Base-by-base conservation (phyloP, 2,113 vertebrate genomes). In the Datnioides undecimradiatus region DNA sequence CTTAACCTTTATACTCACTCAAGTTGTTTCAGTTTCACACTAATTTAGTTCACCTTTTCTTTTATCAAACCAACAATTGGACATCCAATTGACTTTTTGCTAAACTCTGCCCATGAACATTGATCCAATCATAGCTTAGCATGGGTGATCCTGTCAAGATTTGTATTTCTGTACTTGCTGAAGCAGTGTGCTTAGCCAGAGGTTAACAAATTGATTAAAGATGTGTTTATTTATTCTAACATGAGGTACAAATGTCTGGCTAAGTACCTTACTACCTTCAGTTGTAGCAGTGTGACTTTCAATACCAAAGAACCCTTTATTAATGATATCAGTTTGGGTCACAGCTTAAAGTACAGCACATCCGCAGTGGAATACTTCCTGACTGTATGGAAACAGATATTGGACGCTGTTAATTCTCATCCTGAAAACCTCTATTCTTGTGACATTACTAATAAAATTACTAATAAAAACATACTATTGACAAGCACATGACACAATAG, bases 41-140 rank as follows among this genome's bases (percentile, higher is more conserved):
- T 5, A 52, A 12, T 2, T 51, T 14, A 62, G 45, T 14, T 48
- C 10, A 57, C 5, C 33, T 25, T 62, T 12, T 41, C 8, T 23
- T 40, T n/a, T 21, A 40, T 69, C 74, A 60, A 62, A n/a, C 48
- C n/a, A 25, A 51, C 43, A 38, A 55, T 19, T 73, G 38, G 11
- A 17, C n/a, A 21, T 27, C 4, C 23, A 48, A 23, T 4, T 12
- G 11, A 34, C 14, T 10, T 1, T 33, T 33, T 13, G 29, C 51
- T 57, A n/a, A n/a, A n/a, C n/a, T n/a, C n/a, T n/a, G n/a, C n/a
- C n/a, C n/a, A n/a, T n/a, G n/a, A n/a, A n/a, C n/a, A n/a, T n/a
- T n/a, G n/a, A n/a, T n/a, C n/a, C n/a, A n/a, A n/a, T n/a, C n/a
- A n/a, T n/a, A n/a, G n/a, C n/a, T n/a, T n/a, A n/a, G n/a, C n/a